These are phyloP conservation scores for Macquaria australasica DNA, from an alignment of 2,113 vertebrate species.

Conservation along the genomic window DNA sequence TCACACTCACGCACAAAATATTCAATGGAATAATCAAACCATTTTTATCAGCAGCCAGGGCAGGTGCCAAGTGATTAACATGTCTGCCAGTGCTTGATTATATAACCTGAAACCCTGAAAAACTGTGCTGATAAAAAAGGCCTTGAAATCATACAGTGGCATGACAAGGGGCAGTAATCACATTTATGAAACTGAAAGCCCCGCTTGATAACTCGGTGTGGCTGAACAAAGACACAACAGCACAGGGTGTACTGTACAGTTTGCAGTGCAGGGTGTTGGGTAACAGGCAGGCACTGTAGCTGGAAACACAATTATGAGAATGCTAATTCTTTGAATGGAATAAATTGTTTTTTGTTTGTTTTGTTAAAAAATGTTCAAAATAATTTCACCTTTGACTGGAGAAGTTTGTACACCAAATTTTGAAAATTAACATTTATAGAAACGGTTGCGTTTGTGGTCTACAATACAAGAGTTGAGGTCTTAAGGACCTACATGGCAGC, in stretches of 20 bases:
- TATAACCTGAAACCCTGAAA: slow-evolving; percentile 11
- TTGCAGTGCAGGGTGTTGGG: not conserved
- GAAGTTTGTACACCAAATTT: not conserved
- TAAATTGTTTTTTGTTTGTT: no score
- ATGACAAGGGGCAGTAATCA: not conserved
- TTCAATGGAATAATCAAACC: slow-evolving; percentile 19
- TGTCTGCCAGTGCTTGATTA: slow-evolving; percentile 13
- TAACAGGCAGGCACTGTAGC: not conserved
- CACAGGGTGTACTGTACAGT: not conserved
- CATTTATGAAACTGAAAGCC: not conserved
- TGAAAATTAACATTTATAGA: not conserved
- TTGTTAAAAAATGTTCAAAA: not conserved
- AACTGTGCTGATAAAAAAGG: not conserved
- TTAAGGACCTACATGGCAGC: not conserved
- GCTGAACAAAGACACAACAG: not conserved
- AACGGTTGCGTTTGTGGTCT: not conserved
- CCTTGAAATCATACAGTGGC: not conserved
- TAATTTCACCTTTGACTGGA: not conserved
- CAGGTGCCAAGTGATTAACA: slow-evolving; percentile 22
- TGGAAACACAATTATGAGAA: not conserved
- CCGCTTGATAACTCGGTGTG: rapidly evolving
- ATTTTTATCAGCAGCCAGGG: not conserved
- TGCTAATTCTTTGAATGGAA: not conserved
- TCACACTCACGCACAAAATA: not conserved
- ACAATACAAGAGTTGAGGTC: not conserved